These are phyloP conservation scores for Drosophila emarginata DNA, from an alignment of 2,888 invertebrate genomes.

Conservation along the genomic window DNA sequence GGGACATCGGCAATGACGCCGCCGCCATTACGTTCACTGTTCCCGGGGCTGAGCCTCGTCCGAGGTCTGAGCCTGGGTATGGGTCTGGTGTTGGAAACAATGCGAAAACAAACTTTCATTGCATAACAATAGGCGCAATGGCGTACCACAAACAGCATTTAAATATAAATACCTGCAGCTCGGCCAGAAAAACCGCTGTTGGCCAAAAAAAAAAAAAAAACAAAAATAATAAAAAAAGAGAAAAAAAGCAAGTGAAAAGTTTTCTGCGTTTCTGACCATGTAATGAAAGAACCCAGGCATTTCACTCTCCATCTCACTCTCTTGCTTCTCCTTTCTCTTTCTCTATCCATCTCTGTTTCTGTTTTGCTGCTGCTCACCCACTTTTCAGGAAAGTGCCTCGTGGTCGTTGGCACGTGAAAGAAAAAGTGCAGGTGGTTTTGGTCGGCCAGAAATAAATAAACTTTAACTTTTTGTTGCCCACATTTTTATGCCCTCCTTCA, in stretches of 20 bases:
- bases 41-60: neutral
- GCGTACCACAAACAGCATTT: constrained; percentile 71
- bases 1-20: neutral
- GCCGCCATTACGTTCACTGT: neutral
- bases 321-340: neutral
- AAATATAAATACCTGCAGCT: constrained; percentile 75
- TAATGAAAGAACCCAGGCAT: constrained; percentile 45
- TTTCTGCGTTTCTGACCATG: constrained; percentile 63
- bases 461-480: constrained; percentile 66
- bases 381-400: constrained; percentile 35
- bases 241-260: constrained; percentile 54
- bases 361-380: neutral
- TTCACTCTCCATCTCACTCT: constrained; percentile 3
- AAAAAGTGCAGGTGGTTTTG: constrained; percentile 72
- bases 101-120: constrained; percentile 68
- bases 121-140: constrained; percentile 76
- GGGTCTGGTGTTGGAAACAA: constrained; percentile 39
- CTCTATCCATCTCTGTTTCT: neutral
- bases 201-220: constrained; percentile 29
- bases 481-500: constrained; percentile 31
- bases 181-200: constrained; percentile 54
- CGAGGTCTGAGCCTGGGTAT: constrained; percentile 3
- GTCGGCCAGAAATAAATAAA: constrained; percentile 66
- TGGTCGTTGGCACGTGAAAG: constrained; percentile 64
- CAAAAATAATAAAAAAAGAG: constrained; percentile 19